Base-by-base conservation (phyloP, 2,888 invertebrate genomes). In the Andrena flavipes region DNA sequence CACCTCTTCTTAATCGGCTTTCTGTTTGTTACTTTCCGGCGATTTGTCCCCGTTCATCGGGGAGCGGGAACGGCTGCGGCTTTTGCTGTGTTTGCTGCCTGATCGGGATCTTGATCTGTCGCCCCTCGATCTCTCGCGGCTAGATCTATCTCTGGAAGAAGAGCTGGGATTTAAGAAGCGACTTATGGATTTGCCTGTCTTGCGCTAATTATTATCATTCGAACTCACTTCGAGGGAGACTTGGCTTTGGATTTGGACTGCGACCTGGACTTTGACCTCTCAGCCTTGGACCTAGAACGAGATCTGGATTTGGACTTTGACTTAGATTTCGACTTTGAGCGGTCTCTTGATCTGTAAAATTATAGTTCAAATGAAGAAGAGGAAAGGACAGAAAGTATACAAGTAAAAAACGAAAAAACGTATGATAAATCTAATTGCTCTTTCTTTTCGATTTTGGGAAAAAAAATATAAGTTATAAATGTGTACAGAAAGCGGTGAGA, bases 241-340 rank as follows among this genome's bases (percentile, higher is more conserved):
- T 94, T 94, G 90, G 94, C 94, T 92, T 95, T 95, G 87, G 94
- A 94, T 92, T 95, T 95, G 84, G 95, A 95, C 91, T 94, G 94
- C 85, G 95, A 95, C 91, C 95, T 94, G 86, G 95, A 95, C 90
- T 95, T 95, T 81, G 95, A 95, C 91, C 95, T 93, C 92, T 95
- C 95, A 89, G 94, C 93, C 92, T 95, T 95, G 87, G 95, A 95
- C 89, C 95, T 94, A 87, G 96, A 96, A 90, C 95, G 95, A 84
- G 96, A 96, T 92, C 96, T 95, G 74, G 96, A 96, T 93, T 96
- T 96, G 74, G 96, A 96, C 93, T 94, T 94, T 90, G 96, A 96
- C 93, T 96, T 96, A 76, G 96, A 96, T 92, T 96, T 95, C 63
- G 96, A 96, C 92, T 96, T 96, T 84, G 96, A 96, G 84, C 95